Conservation (phyloP, 2,113 vertebrate genomes). For the Saguinus midas region DNA sequence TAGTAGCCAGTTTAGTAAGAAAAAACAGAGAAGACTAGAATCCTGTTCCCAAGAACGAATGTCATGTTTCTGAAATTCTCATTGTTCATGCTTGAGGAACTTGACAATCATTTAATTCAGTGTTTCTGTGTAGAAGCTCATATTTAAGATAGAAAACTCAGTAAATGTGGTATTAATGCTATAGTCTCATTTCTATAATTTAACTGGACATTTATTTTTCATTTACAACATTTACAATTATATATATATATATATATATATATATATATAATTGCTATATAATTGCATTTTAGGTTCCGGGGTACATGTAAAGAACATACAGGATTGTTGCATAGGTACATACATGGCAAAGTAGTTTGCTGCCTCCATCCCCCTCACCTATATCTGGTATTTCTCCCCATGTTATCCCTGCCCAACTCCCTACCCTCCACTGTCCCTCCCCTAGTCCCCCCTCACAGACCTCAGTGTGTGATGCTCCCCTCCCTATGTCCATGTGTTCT, state of each 20-base stretch:
- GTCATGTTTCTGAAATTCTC: background rate
- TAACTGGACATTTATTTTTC: conserved; percentile 37
- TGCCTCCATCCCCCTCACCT: too few species aligned
- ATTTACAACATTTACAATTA: background rate
- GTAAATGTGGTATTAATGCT: background rate
- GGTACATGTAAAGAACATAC: too few species aligned
- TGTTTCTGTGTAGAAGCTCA: background rate
- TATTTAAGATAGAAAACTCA: conserved; percentile 25
- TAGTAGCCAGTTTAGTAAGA: background rate
- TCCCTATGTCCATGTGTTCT: too few species aligned
- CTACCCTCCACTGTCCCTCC: too few species aligned
- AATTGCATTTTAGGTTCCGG: too few species aligned
- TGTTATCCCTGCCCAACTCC: too few species aligned
- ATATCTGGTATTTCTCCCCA: too few species aligned
- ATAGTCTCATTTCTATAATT: background rate
- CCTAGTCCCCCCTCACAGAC: too few species aligned
- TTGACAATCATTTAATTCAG: background rate
- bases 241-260: background rate
- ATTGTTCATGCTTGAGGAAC: background rate
- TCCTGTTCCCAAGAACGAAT: background rate
- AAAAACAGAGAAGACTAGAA: background rate
- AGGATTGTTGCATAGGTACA: too few species aligned
- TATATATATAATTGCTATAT: too few species aligned
- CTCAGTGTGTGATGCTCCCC: too few species aligned
- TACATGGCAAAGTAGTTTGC: too few species aligned